Evolutionary conservation across 2,113 vertebrate genomes (phyloP).

Genomic region (Mandrillus leucophaeus): DNA sequence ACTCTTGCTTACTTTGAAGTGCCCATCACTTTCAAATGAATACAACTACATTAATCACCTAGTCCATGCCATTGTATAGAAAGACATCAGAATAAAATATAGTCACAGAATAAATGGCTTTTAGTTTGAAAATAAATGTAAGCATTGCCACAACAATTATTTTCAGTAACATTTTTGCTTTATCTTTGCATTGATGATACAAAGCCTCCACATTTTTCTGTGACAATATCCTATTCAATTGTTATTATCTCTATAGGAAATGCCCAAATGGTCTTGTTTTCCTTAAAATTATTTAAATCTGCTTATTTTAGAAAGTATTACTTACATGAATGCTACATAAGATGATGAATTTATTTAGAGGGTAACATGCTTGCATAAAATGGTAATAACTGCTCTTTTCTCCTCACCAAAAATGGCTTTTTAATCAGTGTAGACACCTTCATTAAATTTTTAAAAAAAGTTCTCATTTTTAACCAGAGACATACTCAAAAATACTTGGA

Average conservation of each 20-base stretch:
- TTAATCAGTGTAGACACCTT: background rate
- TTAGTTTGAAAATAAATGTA: constrained; percentile 53
- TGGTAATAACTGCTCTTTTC: background rate
- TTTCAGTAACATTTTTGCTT: constrained; percentile 58
- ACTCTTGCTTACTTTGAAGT: background rate
- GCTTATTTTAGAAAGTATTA: background rate
- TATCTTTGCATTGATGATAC: constrained; percentile 33
- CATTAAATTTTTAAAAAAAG: background rate
- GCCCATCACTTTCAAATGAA: constrained; percentile 24
- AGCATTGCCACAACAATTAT: constrained; percentile 44
- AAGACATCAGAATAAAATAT: constrained; percentile 56
- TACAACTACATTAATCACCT: constrained; percentile 45
- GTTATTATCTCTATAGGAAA: constrained; percentile 45
- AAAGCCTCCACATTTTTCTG: background rate
- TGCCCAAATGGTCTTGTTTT: background rate
- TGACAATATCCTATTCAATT: constrained; percentile 51
- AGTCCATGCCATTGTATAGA: background rate
- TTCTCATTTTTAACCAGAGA: background rate
- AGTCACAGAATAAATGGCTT: constrained; percentile 6
- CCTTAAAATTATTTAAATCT: background rate
- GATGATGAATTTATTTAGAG: background rate
- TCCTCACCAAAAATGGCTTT: background rate
- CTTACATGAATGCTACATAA: background rate
- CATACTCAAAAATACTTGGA: background rate
- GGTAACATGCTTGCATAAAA: background rate